A percentile compares a stretch with the other conserved stretches of the same genome.
These are phyloP conservation scores for Paradoxurus hermaphroditus DNA, from an alignment of 2,113 vertebrate genomes.

Conservation along the genomic window DNA sequence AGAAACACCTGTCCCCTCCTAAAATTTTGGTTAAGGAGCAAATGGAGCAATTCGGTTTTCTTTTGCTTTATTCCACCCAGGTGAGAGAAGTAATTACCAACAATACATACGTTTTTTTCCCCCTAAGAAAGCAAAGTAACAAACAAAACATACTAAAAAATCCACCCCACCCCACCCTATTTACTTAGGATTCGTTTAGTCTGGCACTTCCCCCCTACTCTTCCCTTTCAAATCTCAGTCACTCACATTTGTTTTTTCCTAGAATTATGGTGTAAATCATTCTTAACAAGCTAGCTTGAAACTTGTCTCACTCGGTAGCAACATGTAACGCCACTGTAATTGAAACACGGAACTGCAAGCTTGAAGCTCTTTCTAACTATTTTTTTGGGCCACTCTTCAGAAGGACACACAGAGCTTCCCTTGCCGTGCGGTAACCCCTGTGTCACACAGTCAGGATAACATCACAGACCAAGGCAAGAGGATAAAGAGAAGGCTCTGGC, in stretches of 20 bases:
- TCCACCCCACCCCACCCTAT: conserved; percentile 14
- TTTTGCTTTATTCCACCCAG: conserved; percentile 12
- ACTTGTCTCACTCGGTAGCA: conserved; percentile 64
- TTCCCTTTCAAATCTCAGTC: conserved; percentile 72
- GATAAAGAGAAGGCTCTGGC: conserved; percentile 47
- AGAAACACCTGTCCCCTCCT: conserved; percentile 61
- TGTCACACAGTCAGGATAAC: conserved; percentile 68
- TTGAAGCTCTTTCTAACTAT: conserved; percentile 57
- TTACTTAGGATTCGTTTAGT: conserved; percentile 70
- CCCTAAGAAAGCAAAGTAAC: background rate
- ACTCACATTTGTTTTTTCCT: conserved; percentile 68
- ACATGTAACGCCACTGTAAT: conserved; percentile 35
- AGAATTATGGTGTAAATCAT: conserved; percentile 70
- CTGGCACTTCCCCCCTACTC: conserved; percentile 51
- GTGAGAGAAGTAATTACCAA: conserved; percentile 46
- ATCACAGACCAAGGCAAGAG: conserved; percentile 67
- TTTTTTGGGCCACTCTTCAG: conserved; percentile 61
- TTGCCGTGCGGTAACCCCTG: conserved; percentile 25
- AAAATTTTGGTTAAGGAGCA: conserved; percentile 27
- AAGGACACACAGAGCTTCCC: conserved; percentile 56
- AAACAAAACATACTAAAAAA: background rate
- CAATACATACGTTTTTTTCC: background rate
- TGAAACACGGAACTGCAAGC: conserved; percentile 44
- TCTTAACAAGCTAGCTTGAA: conserved; percentile 71
- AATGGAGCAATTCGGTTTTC: conserved; percentile 16